Evolutionary conservation across 2,888 invertebrate species (phyloP), one percentile per base, ranked within the genome.

Genomic region (Eumacrocentrus americanus): DNA sequence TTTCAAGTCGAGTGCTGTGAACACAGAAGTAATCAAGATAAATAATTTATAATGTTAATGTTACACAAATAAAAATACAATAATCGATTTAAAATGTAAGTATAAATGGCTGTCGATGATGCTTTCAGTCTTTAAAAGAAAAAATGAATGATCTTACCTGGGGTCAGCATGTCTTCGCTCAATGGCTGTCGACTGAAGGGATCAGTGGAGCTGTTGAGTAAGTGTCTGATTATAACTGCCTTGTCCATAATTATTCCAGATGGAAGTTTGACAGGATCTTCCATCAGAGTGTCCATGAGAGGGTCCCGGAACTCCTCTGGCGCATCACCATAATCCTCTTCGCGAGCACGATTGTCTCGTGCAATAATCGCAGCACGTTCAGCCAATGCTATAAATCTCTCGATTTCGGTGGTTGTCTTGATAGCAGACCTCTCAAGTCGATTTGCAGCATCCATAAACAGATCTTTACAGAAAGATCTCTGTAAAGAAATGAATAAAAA

Each of bases 291-390:
- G 80, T 96, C 96, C 98, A 98, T 98, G 34, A 98, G 84, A 0
- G 97, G 97, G 84, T 98, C 98, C 81, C 91, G 89, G 81, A 96
- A 98, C 82, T 97, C 97, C 71, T 97, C 97, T 0, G 98, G 97
- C 35, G 96, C 95, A 81, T 97, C 96, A 18, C 94, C 94, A 78
- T 90, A 92, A 82, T 97, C 97, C 70, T 95, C 91, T 74, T 95
- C 96, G 66, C 89, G 88, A 72, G 92, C 90, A 80, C 91, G 89
- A 81, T 96, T 97, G 52, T 88, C 87, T 67, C 90, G 87, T 82
- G 83, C 62, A 66, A 94, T 91, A 72, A 91, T 87, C 72, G 90
- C 88, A 14, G 95, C 94, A 74, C 88, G 89, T 60, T 86, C 86
- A 0, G 92, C 89, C 54, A 95, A 85, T 46, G 87, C 84, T 72